Evolutionary conservation across 2,888 invertebrate species (phyloP).

Genomic region (Caenorhabditis becei): DNA sequence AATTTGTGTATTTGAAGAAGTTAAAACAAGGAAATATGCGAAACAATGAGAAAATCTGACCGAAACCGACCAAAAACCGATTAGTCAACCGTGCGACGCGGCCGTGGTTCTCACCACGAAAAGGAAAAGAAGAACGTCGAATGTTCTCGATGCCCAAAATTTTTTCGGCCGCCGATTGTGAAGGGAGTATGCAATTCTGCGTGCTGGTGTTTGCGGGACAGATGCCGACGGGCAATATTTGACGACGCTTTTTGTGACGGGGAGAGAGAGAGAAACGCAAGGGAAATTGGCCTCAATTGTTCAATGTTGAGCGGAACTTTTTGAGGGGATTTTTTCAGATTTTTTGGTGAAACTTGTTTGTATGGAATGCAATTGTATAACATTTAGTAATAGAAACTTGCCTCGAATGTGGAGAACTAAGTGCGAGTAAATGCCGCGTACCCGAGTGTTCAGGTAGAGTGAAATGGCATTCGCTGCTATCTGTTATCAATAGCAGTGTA

Average conservation of each 20-base stretch:
- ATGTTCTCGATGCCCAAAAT: slow-evolving; percentile 45
- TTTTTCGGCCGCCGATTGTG: slow-evolving; percentile 6
- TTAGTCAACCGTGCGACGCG: slow-evolving; percentile 14
- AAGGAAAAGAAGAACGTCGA: slow-evolving; percentile 36
- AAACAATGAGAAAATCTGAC: background rate
- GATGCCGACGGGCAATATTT: background rate
- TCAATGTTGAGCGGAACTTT: too few relatives aligned
- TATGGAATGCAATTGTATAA: too few relatives aligned
- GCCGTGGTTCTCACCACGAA: slow-evolving; percentile 47
- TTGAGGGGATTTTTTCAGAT: too few relatives aligned
- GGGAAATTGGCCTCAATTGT: too few relatives aligned
- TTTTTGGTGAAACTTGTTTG: too few relatives aligned
- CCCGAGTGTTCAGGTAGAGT: background rate
- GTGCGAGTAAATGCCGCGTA: background rate
- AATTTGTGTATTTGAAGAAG: too few relatives aligned
- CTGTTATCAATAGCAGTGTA: slow-evolving; percentile 7
- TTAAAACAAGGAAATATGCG: background rate
- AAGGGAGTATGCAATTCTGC: slow-evolving; percentile 7
- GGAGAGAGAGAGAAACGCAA: too few relatives aligned
- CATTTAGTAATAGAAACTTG: too few relatives aligned
- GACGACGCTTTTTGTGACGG: background rate
- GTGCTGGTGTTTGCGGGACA: slow-evolving; percentile 20
- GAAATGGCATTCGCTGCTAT: background rate
- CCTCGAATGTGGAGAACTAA: background rate
- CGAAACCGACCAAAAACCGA: slow-evolving; percentile 46